Evolutionary conservation across 2,888 invertebrate genomes (phyloP).

Genomic region (Oasisia sp.): DNA sequence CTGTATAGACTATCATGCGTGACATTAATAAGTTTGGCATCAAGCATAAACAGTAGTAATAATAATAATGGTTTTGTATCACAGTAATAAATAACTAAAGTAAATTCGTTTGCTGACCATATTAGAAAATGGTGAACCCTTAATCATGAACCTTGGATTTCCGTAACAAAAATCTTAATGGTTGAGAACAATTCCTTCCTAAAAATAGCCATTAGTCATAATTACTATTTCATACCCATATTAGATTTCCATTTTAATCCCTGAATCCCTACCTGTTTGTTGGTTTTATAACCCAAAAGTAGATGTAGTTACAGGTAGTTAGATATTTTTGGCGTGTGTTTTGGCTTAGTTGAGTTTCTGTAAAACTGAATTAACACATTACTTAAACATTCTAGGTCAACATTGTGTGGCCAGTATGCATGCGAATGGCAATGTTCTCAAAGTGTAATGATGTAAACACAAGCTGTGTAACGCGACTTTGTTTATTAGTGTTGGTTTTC

Average conservation of each 20-base stretch:
- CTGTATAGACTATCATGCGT: neutral
- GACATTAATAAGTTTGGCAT: neutral
- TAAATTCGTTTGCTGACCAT: neutral
- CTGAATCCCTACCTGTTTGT: neutral
- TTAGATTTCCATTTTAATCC: neutral
- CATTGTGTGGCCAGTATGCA: neutral
- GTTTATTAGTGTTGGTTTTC: neutral
- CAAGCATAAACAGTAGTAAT: neutral
- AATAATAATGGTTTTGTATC: too few species aligned
- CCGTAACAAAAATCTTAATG: too few species aligned
- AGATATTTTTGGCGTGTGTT: neutral
- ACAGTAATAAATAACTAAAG: too few species aligned
- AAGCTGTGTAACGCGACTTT: neutral
- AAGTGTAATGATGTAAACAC: neutral
- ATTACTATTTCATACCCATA: too few species aligned
- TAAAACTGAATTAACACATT: neutral
- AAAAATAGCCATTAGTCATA: too few species aligned
- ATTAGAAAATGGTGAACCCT: neutral
- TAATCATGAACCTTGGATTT: too few species aligned
- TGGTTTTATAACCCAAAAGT: neutral
- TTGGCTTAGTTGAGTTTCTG: slow-evolving; percentile 12
- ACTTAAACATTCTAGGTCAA: neutral
- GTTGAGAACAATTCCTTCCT: too few species aligned
- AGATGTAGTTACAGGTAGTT: slow-evolving; percentile 12
- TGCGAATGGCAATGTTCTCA: neutral